These are phyloP conservation scores for Ochotona princeps DNA, from an alignment of 2,113 vertebrate genomes.

Conservation along the genomic window DNA sequence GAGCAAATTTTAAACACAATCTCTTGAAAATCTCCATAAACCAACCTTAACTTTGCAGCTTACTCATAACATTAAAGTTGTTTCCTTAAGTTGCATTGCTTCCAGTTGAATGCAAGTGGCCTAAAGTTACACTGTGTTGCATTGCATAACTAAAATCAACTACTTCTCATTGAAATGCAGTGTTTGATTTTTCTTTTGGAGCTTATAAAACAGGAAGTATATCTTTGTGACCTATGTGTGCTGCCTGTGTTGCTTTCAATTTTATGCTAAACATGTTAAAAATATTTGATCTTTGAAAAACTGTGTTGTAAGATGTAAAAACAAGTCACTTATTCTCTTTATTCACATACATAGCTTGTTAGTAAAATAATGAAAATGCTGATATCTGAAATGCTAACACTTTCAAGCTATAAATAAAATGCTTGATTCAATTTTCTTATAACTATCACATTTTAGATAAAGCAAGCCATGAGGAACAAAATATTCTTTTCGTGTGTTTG, in stretches of 20 bases:
- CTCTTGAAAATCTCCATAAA: background rate
- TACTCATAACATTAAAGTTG: background rate
- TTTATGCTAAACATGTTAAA: background rate
- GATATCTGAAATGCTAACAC: background rate
- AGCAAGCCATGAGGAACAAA: background rate
- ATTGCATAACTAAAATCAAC: background rate
- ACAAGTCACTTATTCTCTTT: background rate
- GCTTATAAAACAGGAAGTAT: background rate
- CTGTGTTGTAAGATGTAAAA: background rate
- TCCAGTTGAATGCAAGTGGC: background rate
- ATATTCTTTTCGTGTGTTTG: background rate
- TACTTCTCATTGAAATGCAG: background rate
- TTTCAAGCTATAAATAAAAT: background rate
- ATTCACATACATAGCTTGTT: background rate
- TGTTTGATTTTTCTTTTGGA: background rate
- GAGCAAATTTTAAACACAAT: background rate
- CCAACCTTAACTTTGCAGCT: background rate
- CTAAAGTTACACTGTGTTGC: background rate
- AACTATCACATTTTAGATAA: background rate
- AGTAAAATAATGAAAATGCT: background rate
- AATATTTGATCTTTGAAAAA: background rate
- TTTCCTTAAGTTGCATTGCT: background rate
- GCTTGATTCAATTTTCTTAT: background rate
- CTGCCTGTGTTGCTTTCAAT: background rate
- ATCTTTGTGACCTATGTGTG: background rate